These are phyloP conservation scores for Spisula solida DNA, from an alignment of 2,888 invertebrate genomes.

Conservation along the genomic window DNA sequence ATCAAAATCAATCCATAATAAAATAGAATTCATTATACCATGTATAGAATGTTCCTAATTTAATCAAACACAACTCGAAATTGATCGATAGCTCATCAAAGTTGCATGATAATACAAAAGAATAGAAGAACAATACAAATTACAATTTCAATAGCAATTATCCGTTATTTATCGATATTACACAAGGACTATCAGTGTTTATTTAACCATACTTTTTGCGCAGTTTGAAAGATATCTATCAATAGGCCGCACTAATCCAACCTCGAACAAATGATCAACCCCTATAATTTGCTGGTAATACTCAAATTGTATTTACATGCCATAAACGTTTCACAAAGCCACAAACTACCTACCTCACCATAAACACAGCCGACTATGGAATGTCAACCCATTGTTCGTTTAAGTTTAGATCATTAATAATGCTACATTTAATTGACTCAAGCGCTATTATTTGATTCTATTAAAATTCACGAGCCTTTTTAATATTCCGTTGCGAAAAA, in stretches of 20 bases:
- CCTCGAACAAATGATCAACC: slow-evolving; percentile 36
- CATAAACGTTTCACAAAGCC: slow-evolving; percentile 42
- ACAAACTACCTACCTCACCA: slow-evolving; percentile 44
- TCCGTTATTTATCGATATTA: slow-evolving; percentile 17
- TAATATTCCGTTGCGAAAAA: slow-evolving; percentile 57
- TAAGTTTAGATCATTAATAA: slow-evolving; percentile 54
- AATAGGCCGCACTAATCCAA: slow-evolving; percentile 21
- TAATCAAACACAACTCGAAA: slow-evolving; percentile 1
- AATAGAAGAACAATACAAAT: background rate
- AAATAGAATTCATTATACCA: background rate
- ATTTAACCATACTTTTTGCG: slow-evolving; percentile 33
- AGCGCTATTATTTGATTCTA: slow-evolving; percentile 62
- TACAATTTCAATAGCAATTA: slow-evolving; percentile 24
- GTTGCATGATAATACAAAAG: slow-evolving; percentile 23
- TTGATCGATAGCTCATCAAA: slow-evolving; percentile 20
- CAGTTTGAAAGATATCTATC: slow-evolving; percentile 29
- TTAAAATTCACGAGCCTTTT: slow-evolving; percentile 62
- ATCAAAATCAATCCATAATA: slow-evolving; percentile 7
- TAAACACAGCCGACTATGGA: slow-evolving; percentile 39
- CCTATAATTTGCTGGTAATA: slow-evolving; percentile 3
- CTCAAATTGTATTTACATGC: slow-evolving; percentile 31
- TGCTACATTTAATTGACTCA: slow-evolving; percentile 64
- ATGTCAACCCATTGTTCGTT: slow-evolving; percentile 54
- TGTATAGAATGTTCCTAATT: background rate
- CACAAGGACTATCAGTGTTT: slow-evolving; percentile 26